Evolutionary conservation across 2,888 invertebrate species (phyloP), one percentile per base, ranked within the genome.

Genomic region (Napeogenes inachia): DNA sequence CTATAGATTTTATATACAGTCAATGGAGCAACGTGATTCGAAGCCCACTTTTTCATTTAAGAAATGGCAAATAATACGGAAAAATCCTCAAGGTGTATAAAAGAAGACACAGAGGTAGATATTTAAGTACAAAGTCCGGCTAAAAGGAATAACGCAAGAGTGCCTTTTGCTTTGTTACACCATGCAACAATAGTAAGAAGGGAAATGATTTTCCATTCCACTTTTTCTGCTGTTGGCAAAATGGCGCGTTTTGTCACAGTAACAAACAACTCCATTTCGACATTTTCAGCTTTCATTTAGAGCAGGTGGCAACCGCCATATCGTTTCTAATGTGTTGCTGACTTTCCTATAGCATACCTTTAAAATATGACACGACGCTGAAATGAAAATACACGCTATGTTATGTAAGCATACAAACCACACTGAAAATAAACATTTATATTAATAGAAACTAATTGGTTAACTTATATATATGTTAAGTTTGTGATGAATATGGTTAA

Each of bases 81-180:
- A 64, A 62, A 60, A 64, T 64, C 64, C 64, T 58, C 62, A 59
- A 66, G 64, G 64, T 66, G 66, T 66, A 66, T 64, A 66, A 66
- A 62, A 66, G 67, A 63, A 67, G 70, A 67, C 70, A 70, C 70
- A 70, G 68, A 70, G 70, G 68, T 71, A 67, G 67, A 71, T 71
- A 70, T 69, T 70, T 68, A 70, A 72, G 71, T 75, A 74, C 74
- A 75, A 74, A 81, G 84, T 82, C 82, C 80, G 70, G 79, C 78
- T 82, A 83, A 84, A 82, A 78, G 76, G 79, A 81, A 82, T 82
- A 84, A 82, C 79, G 75, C 72, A 77, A 70, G 76, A 79, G 80
- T 76, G 73, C 80, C 78, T 78, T 73, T 76, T 70, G 76, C 80
- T 79, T 84, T 84, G 85, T 85, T 81, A 79, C 78, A 73, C 74